Evolutionary conservation across 2,113 vertebrate species (phyloP).

Genomic region (Stomatorhinus ivindoensis): DNA sequence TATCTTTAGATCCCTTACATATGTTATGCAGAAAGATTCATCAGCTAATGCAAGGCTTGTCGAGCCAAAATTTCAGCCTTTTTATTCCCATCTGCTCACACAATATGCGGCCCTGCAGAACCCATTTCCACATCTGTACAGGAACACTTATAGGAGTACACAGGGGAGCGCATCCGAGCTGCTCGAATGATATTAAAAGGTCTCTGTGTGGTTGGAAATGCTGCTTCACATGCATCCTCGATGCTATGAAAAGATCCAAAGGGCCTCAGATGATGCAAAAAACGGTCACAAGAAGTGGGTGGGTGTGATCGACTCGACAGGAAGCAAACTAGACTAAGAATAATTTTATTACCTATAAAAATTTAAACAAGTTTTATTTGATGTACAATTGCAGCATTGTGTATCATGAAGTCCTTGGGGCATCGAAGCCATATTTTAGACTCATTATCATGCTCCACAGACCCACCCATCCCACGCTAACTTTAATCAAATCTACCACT

Average conservation of each 20-base stretch:
- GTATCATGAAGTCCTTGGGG: background rate
- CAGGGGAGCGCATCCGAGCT: background rate
- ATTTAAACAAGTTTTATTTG: background rate
- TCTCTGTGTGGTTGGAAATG: background rate
- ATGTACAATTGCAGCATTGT: background rate
- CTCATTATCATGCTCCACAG: background rate
- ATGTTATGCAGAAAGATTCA: background rate
- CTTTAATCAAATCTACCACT: background rate
- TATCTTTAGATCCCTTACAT: background rate
- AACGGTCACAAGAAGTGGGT: background rate
- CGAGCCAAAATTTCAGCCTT: background rate
- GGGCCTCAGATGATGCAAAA: background rate
- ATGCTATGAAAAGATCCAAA: background rate
- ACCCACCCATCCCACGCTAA: background rate
- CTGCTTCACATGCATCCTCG: background rate
- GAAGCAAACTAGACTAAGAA: background rate
- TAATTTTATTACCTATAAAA: background rate
- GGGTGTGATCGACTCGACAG: background rate
- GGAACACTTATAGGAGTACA: background rate
- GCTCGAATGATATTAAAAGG: background rate
- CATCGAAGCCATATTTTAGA: background rate
- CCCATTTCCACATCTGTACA: background rate
- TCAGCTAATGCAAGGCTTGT: background rate
- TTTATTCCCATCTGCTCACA: slow-evolving; percentile 4
- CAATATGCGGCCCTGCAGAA: background rate